These are phyloP conservation scores for Podilymbus podiceps DNA, from an alignment of 2,113 vertebrate genomes.

Conservation along the genomic window DNA sequence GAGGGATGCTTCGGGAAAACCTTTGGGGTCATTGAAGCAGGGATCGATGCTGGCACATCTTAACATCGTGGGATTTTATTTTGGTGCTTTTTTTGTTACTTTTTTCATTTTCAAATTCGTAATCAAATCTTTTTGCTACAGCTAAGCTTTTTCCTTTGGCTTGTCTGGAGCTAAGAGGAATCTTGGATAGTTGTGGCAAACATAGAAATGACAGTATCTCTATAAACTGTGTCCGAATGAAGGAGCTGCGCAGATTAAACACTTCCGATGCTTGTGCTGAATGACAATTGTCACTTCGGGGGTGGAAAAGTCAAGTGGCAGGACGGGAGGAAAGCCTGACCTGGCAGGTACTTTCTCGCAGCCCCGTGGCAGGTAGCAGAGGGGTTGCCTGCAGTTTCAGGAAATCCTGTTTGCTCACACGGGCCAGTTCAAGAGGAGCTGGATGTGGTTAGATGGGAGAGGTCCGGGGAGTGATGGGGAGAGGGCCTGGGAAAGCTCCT, in stretches of 20 bases:
- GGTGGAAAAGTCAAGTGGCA: neutral
- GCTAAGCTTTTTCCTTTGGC: neutral
- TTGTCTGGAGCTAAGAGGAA: neutral
- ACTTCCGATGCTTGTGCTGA: neutral
- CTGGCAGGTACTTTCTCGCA: neutral
- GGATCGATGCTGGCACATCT: neutral
- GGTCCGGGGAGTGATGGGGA: neutral
- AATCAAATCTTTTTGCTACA: neutral
- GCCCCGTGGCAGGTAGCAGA: neutral
- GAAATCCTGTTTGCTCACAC: neutral
- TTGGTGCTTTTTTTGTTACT: neutral
- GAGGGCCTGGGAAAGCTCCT: neutral
- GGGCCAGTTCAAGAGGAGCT: neutral
- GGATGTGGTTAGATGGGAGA: neutral
- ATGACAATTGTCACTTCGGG: neutral
- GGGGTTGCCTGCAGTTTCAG: neutral
- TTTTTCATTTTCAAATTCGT: neutral
- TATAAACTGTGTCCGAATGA: neutral
- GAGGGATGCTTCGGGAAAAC: neutral
- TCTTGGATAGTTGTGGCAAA: neutral
- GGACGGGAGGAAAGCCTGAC: neutral
- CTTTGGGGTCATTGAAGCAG: neutral
- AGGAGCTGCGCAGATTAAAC: neutral
- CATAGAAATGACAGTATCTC: neutral
- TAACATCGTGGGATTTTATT: neutral